Evolutionary conservation across 2,888 invertebrate species (phyloP).

Genomic region (Piscicola geometra): DNA sequence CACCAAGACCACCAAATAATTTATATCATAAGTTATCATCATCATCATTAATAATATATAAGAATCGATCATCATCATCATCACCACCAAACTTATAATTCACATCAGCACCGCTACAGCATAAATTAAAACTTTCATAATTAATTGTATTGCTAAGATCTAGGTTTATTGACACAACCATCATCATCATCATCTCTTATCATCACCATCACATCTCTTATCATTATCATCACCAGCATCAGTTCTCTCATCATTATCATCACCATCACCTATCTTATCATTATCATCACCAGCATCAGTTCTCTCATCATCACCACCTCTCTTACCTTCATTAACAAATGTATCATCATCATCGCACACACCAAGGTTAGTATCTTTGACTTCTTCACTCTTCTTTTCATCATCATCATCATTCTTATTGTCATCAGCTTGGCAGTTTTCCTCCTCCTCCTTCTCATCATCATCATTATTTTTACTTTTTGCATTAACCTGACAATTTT

Average conservation of each 20-base stretch:
- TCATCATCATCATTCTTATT: neutral
- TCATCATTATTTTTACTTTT: neutral
- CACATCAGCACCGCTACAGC: no score
- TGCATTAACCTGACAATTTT: neutral
- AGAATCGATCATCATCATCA: no score
- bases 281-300: conserved; percentile 18
- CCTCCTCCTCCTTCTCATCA: no score
- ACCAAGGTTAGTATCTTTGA: conserved; percentile 13
- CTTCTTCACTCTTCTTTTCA: neutral
- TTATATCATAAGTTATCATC: no score
- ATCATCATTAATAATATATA: no score
- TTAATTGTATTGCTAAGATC: no score
- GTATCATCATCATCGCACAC: conserved; percentile 17
- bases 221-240: conserved; percentile 19
- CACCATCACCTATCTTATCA: conserved; percentile 15
- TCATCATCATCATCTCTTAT: no score
- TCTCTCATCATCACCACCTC: conserved; percentile 19
- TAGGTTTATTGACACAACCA: no score
- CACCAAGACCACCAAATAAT: no score
- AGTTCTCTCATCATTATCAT: neutral
- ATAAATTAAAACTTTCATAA: no score
- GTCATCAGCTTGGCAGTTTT: no score
- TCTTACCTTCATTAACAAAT: conserved; percentile 17
- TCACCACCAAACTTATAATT: no score
- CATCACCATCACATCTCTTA: neutral